Percentiles rank a stretch among this genome's conserved stretches.
Evolutionary conservation across 2,113 vertebrate genomes (phyloP).

Genomic region (Gallinago media): DNA sequence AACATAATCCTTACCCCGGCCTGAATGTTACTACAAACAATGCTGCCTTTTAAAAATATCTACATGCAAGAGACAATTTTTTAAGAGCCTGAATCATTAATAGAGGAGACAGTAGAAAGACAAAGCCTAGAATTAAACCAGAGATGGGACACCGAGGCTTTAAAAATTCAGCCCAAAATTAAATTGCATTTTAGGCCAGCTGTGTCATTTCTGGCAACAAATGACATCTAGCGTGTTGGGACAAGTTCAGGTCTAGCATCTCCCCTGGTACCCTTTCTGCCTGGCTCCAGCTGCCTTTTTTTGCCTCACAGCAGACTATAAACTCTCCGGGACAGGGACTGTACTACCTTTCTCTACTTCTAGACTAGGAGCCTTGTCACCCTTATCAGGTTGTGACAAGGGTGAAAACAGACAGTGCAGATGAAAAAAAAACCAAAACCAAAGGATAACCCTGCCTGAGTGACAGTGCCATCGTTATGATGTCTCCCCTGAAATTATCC

Average conservation of each 20-base stretch:
- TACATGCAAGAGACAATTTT: not conserved
- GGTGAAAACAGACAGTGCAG: not conserved
- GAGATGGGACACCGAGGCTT: not conserved
- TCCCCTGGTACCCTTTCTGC: not conserved
- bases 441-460: not conserved
- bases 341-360: not conserved
- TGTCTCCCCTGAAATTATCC: not conserved
- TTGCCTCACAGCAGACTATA: not conserved
- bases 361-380: not conserved
- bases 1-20: not conserved
- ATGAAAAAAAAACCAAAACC: not conserved
- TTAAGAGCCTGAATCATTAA: not conserved
- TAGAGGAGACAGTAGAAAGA: not conserved
- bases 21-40: not conserved
- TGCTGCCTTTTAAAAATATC: not conserved
- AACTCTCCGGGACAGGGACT: not conserved
- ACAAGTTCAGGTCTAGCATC: not conserved
- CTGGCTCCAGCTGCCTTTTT: fast-evolving
- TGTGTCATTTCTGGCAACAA: not conserved
- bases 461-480: not conserved
- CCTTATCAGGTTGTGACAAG: not conserved
- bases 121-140: not conserved
- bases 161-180: not conserved
- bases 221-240: not conserved
- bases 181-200: not conserved